Conservation (phyloP, 2,888 invertebrate genomes). For the Apoda limacodes region DNA sequence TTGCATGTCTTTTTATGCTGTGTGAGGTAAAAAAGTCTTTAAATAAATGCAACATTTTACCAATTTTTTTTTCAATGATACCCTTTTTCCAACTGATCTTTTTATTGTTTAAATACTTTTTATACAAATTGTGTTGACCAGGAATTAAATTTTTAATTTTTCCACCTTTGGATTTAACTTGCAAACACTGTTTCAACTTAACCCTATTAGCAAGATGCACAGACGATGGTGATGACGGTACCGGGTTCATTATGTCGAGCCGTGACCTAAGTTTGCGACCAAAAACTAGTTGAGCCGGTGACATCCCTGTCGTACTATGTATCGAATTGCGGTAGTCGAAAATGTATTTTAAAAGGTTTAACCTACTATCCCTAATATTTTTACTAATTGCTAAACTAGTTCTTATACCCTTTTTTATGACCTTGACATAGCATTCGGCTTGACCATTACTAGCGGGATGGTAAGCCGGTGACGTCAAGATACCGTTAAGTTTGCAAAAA, state of each 20-base stretch:
- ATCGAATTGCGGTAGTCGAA: slow-evolving; percentile 16
- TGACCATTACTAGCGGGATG: slow-evolving; percentile 18
- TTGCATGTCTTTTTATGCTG: no score
- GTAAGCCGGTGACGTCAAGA: slow-evolving; percentile 15
- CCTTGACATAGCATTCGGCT: slow-evolving; percentile 19
- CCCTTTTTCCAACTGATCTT: no score
- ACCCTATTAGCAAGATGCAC: slow-evolving; percentile 1
- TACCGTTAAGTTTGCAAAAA: slow-evolving; percentile 15
- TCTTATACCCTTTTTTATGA: slow-evolving; percentile 19
- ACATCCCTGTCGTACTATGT: slow-evolving; percentile 9
- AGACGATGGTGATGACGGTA: slow-evolving; percentile 3
- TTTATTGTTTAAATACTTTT: no score
- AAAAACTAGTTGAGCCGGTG: slow-evolving; percentile 7
- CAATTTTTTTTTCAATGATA: no score
- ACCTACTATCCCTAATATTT: no score
- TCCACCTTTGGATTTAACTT: slow-evolving; percentile 1
- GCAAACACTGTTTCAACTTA: no score
- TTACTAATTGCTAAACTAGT: no score
- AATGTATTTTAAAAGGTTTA: slow-evolving; percentile 13
- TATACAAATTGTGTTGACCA: no score
- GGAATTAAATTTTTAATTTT: no score
- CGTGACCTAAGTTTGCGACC: slow-evolving; percentile 3
- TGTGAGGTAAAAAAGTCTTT: no score
- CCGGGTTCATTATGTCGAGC: no score
- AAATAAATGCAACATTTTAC: no score